Evolutionary conservation across 2,888 invertebrate species (phyloP), one percentile per base, ranked within the genome.

Genomic region (Drosophila bunnanda): DNA sequence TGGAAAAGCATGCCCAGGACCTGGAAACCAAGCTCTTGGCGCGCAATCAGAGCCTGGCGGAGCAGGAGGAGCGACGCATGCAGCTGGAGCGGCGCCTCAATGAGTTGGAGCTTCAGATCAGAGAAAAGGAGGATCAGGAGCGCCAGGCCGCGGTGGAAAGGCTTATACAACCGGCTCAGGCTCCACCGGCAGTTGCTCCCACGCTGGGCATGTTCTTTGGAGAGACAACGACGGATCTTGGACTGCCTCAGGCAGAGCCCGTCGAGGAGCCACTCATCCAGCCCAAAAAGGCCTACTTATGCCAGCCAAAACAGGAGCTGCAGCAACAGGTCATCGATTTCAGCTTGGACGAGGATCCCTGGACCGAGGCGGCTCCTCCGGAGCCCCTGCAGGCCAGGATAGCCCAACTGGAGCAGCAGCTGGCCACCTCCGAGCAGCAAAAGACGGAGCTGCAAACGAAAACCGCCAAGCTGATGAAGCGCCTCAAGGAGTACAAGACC

Each of bases 401-500:
- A n/a, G 91, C 93, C 32, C 93, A 93, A 60, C 92, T 96, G 7
- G 93, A 94, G 79, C 90, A 93, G 2, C 94, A 95, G 72, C 94
- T 94, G 70, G 93, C 94, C 22, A 92, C 93, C 41, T 91, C 96
- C n/a, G 93, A 93, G 66, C 93, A 94, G 65, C 96, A 96, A 20
- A 92, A 93, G 48, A 91, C 95, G 22, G 93, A 93, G 65, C 93
- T 94, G 60, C 96, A 96, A 79, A 93, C 93, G 0, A 97, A 97
- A 90, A 94, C 95, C 34, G 94, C 95, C 2, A 97, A 97, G 92
- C 94, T 97, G 76, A 93, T 98, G 79, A 96, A 96, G 84, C 98
- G 97, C 91, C 92, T 98, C 46, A 98, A 97, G 91, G 96, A 97
- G 89, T 94, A 97, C 60, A 98, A 97, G 91, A 92, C 92, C 3